Evolutionary conservation across 2,888 invertebrate species (phyloP).

Genomic region (Frankliniella intonsa): DNA sequence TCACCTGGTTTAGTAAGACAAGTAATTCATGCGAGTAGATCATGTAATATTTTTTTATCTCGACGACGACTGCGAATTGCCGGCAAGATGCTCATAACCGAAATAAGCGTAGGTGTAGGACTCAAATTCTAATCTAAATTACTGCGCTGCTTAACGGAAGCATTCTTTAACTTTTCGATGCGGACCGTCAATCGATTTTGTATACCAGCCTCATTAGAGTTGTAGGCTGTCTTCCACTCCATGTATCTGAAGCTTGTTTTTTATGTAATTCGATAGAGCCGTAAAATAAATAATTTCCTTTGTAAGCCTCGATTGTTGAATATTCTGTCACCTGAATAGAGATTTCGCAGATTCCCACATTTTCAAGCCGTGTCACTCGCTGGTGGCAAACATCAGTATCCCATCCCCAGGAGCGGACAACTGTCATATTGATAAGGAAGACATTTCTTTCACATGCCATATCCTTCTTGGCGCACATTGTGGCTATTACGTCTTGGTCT

Average conservation of each 20-base stretch:
- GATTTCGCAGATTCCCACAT: neutral
- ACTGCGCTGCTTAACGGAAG: neutral
- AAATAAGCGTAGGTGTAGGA: neutral
- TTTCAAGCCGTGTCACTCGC: neutral
- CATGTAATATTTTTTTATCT: conserved; percentile 7
- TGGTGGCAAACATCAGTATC: neutral
- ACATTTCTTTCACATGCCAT: no score
- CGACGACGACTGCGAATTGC: neutral
- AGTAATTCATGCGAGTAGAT: neutral
- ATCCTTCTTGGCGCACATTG: no score
- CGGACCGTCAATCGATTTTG: neutral
- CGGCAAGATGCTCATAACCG: neutral
- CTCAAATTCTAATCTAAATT: neutral
- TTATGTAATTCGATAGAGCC: conserved; percentile 9
- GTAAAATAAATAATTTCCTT: conserved; percentile 14
- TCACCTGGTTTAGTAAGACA: neutral
- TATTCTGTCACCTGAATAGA: neutral
- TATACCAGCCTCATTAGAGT: neutral
- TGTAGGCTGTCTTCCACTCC: conserved; percentile 8
- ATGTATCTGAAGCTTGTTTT: conserved; percentile 17
- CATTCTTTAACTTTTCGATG: neutral
- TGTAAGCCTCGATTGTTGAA: neutral
- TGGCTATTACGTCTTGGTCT: no score
- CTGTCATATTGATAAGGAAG: no score
- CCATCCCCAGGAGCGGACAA: no score